Evolutionary conservation across 2,797 vertebrate species (phyloP), one percentile per base, ranked within the genome.

Genomic region (Cheirogaleus major): DNA sequence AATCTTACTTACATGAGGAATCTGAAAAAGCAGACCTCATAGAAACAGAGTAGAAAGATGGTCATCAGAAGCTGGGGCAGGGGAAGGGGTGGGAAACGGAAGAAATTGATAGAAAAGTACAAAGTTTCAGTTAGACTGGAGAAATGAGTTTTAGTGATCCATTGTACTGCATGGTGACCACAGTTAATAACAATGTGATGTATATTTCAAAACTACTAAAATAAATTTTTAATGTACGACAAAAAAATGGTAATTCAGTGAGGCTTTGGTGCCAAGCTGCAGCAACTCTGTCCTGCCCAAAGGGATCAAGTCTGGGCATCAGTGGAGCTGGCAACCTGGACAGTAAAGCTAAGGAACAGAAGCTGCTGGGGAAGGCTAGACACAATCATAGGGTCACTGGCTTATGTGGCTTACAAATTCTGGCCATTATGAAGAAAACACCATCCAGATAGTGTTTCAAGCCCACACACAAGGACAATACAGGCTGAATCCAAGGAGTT

Each of bases 301-400:
- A 10, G 18, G 11, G 5, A 20, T 89, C 20, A 9, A 1, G 15
- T 30, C 25, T 41, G 32, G 48, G 25, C 2, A 80, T 14, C 11
- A 2, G 0, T 8, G 4, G 25, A 17, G 15, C 38, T 57, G 45
- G 30, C 1, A 3, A 22, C 43, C 38, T 57, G 18, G n/a, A 45
- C 1, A 18, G 25, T 3, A 61, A 69, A 10, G 27, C 4, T 12
- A 43, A n/a, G n/a, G 12, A 35, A 48, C 30, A 25, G 23, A 43
- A 20, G 18, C 8, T 85, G 8, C 7, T 27, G n/a, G 57, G 2
- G 52, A 45, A 72, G 67, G 12, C 5, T 23, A 5, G 17, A 48
- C 20, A 35, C 17, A 15, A 25, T 18, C 69, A n/a, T 4, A 3
- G 11, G 12, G 55, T 61, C 32, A 38, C 17, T 14, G 35, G 61